These are phyloP conservation scores for Neolamprologus falcicula DNA, from an alignment of 2,113 vertebrate species.

Conservation along the genomic window DNA sequence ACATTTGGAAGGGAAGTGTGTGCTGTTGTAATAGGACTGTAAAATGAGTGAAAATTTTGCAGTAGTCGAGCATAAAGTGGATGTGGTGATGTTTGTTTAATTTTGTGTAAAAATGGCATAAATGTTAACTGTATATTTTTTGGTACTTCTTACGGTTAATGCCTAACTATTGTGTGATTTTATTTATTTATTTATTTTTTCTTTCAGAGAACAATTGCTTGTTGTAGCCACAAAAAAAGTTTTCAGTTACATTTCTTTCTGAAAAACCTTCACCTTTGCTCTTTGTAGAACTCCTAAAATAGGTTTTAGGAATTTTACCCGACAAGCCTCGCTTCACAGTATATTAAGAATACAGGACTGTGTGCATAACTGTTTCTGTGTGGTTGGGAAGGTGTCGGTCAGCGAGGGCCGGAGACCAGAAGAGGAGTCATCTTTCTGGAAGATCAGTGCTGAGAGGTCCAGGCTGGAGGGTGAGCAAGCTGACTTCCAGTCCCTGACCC, in stretches of 20 bases:
- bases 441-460: constrained; percentile 89
- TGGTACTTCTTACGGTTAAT: neutral
- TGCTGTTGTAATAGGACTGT: neutral
- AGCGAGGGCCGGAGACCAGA: constrained; percentile 77
- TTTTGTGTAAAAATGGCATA: neutral
- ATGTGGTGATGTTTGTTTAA: neutral
- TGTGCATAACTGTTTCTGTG: neutral
- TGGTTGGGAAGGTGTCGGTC: constrained; percentile 51
- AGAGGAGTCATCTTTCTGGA: constrained; percentile 92
- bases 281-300: neutral
- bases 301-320: neutral
- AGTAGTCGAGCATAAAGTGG: neutral
- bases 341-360: neutral
- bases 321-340: neutral
- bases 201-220: neutral
- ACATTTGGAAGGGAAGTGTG: neutral
- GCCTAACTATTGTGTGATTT: neutral
- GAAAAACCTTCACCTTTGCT: neutral
- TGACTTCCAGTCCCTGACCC: constrained; percentile 88
- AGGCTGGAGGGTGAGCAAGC: constrained; percentile 83
- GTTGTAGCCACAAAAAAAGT: neutral
- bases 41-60: neutral
- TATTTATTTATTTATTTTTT: no score
- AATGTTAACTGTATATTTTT: neutral
- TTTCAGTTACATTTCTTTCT: neutral